Evolutionary conservation across 2,888 invertebrate species (phyloP), one percentile per base, ranked within the genome.

Genomic region (Chrysopilus asiliformis): DNA sequence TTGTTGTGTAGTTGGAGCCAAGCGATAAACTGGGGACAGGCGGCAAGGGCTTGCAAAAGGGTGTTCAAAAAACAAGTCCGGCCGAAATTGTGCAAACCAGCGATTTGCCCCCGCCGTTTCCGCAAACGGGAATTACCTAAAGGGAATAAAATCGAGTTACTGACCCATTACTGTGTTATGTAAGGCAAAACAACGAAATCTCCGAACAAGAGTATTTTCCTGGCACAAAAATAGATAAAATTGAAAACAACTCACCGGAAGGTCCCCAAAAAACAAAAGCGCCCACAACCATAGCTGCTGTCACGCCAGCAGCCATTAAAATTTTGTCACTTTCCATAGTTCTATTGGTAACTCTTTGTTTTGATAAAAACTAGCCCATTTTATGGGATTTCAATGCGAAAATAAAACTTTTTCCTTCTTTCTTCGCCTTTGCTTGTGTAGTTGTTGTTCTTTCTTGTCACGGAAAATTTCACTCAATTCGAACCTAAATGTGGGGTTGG

Each of bases 61-160:
- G 91, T 84, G 65, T 94, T 94, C 36, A 94, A 66, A 58, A 93
- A 94, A 61, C 94, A 94, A 1, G 91, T 90, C 48, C 85, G 79
- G 27, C 93, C 93, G 44, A 91, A 70, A 66, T 94, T 94, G 47
- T 83, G 81, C 24, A 94, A 69, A 7, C 93, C 94, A 17, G 82
- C 76, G 36, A 86, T 72, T 56, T 82, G 76, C 15, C 85, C 86
- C 49, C 74, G 66, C 19, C 74, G 66, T 52, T 74, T 72, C 24
- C 74, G 66, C 38, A 71, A 63, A 40, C 71, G 67, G 4, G 74
- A 58, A 13, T 58, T 53, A 45, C 50, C 50, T 51, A 34, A 19
- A 18, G n/a, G n/a, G n/a, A n/a, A n/a, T n/a, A n/a, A n/a, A n/a
- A n/a, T n/a, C n/a, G n/a, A n/a, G n/a, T n/a, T n/a, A n/a, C n/a